These are phyloP conservation scores for Brachymystax lenok DNA, from an alignment of 2,797 vertebrate species.

Conservation along the genomic window DNA sequence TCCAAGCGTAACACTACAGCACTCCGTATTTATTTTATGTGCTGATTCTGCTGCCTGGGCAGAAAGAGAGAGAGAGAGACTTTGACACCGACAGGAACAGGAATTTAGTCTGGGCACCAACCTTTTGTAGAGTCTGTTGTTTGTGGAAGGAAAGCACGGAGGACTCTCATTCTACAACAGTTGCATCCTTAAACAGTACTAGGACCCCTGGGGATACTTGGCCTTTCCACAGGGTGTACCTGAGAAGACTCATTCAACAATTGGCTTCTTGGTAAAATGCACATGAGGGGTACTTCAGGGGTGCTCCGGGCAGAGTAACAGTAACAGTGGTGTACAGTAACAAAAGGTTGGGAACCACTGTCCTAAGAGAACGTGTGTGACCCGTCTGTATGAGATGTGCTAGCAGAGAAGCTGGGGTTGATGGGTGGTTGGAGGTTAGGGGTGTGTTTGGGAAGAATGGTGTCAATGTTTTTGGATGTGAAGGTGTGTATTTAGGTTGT, in stretches of 20 bases:
- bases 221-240: too few species aligned
- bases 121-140: constrained; percentile 63
- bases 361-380: background rate
- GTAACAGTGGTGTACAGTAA: too few species aligned
- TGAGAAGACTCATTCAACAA: too few species aligned
- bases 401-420: background rate
- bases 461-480: too few species aligned
- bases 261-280: too few species aligned
- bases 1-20: constrained; percentile 66
- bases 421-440: background rate
- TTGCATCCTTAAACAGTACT: too few species aligned
- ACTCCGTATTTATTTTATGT: constrained; percentile 74
- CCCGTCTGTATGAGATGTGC: background rate
- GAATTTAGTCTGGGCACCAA: constrained; percentile 67
- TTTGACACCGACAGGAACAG: constrained; percentile 37
- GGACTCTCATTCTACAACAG: constrained; percentile 22
- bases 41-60: constrained; percentile 65
- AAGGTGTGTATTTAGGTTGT: too few species aligned
- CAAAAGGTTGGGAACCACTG: too few species aligned
- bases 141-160: constrained; percentile 58
- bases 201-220: too few species aligned
- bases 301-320: too few species aligned
- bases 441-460: background rate
- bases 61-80: too few species aligned
- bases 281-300: too few species aligned